Conservation (phyloP, 2,888 invertebrate species). For the Lathronympha strigana region DNA sequence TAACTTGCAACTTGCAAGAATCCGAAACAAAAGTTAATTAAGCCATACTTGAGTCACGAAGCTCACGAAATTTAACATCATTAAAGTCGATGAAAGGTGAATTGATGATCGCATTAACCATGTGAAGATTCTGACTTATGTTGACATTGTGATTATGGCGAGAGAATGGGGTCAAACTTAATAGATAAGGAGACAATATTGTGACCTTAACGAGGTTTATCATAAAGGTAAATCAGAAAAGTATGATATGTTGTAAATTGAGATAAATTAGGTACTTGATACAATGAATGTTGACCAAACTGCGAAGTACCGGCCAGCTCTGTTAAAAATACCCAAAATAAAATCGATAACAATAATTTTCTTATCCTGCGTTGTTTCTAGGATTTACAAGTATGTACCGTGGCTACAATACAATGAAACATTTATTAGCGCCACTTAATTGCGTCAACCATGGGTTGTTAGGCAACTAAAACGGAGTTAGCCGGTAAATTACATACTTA, state of each 20-base stretch:
- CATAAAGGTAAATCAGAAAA: slow-evolving; percentile 2
- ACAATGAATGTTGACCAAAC: not conserved
- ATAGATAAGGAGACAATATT: slow-evolving; percentile 18
- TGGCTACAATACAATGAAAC: too few relatives aligned
- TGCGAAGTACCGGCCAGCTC: not conserved
- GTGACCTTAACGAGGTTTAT: slow-evolving; percentile 10
- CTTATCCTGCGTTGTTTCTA: too few relatives aligned
- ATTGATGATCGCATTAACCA: slow-evolving; percentile 33
- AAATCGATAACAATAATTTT: too few relatives aligned
- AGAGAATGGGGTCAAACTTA: slow-evolving; percentile 15
- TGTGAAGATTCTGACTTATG: slow-evolving; percentile 35
- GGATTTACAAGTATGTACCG: too few relatives aligned
- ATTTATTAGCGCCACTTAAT: too few relatives aligned
- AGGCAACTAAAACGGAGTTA: too few relatives aligned
- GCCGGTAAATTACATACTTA: too few relatives aligned
- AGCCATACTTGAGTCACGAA: slow-evolving; percentile 25
- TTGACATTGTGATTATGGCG: slow-evolving; percentile 33
- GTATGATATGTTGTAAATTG: slow-evolving; percentile 6
- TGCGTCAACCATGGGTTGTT: too few relatives aligned
- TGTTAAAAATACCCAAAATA: too few relatives aligned
- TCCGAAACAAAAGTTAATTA: slow-evolving; percentile 54
- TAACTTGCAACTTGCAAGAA: slow-evolving; percentile 43
- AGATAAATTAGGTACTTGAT: slow-evolving; percentile 1
- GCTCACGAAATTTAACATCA: slow-evolving; percentile 38
- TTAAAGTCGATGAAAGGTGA: slow-evolving; percentile 38